Evolutionary conservation across 2,113 vertebrate genomes (phyloP), one percentile per base, ranked within the genome.

Genomic region (Alligator mississippiensis): DNA sequence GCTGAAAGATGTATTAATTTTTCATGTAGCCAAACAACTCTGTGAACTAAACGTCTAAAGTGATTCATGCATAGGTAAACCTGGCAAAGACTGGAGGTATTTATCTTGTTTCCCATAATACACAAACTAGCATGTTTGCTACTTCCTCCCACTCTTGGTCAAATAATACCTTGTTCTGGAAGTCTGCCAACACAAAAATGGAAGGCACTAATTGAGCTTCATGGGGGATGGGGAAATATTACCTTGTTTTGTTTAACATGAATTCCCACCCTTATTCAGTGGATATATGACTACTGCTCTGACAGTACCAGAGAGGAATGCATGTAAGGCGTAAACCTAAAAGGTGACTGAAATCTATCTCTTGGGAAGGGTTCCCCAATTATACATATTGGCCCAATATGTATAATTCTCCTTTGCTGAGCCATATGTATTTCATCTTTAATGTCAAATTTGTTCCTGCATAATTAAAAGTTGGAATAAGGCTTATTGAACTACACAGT

Each of bases 21-120:
- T 89, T 60, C 86, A 54, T 92, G 68, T 87, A 68, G 92, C 83
- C 14, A 0, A 66, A 24, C 91, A 82, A 47, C 95, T 96, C 90
- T 93, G 82, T 96, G 94, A 88, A 92, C 82, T 93, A 0, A 80
- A 21, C 2, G 22, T 93, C 80, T 92, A 85, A 89, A 93, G 94
- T 97, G 96, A 95, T 82, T 95, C 94, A 95, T 76, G 84, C 68
- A 62, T 92, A 88, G 93, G 78, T 92, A 94, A 93, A 96, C 94
- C 64, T 54, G 68, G 19, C 34, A 38, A 17, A 88, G 85, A 95
- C 90, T 82, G 90, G 87, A 94, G 90, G 80, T 85, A 94, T 96
- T 92, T 94, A 93, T 95, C 77, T 95, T 75, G 78, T 95, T 96
- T 97, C 91, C 6, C 90, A 14, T 85, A 86, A 87, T 91, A 85